These are phyloP conservation scores for Prosopocoilus inquinatus DNA, from an alignment of 2,888 invertebrate genomes.

Conservation along the genomic window DNA sequence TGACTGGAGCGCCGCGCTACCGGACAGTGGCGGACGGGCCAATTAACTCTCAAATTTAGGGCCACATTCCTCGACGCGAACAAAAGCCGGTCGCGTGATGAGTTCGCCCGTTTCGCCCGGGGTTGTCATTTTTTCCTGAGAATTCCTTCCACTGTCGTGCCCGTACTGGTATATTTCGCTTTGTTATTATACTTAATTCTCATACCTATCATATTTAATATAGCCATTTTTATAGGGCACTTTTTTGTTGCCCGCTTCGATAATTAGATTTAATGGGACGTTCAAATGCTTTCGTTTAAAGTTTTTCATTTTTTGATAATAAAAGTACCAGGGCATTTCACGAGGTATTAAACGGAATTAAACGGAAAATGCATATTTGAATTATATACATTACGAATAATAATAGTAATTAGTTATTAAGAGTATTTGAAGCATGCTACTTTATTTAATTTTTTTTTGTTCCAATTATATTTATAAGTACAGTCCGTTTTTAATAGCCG, in stretches of 20 bases:
- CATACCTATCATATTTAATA: conserved; percentile 19
- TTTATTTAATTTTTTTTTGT: no score
- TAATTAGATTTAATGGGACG: no score
- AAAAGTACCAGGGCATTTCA: no score
- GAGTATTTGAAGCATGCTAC: no score
- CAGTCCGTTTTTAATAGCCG: no score
- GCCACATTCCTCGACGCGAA: conserved; percentile 41
- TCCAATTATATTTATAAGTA: no score
- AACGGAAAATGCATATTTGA: no score
- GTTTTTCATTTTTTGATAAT: no score
- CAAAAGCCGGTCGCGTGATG: conserved; percentile 42
- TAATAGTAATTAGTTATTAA: no score
- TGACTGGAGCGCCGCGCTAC: conserved; percentile 28
- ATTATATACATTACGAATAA: no score
- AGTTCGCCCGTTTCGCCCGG: conserved; percentile 39
- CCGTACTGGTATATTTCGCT: conserved; percentile 22
- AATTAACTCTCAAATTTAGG: conserved; percentile 39
- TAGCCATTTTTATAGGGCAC: conserved; percentile 17
- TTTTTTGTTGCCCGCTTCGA: neutral
- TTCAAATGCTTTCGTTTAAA: no score
- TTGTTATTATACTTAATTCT: conserved; percentile 14
- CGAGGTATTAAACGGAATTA: no score
- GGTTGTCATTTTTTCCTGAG: conserved; percentile 42
- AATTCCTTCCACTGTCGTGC: conserved; percentile 30
- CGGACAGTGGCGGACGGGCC: conserved; percentile 35